These are phyloP conservation scores for Melieria crassipennis DNA, from an alignment of 2,888 invertebrate species.

Conservation along the genomic window DNA sequence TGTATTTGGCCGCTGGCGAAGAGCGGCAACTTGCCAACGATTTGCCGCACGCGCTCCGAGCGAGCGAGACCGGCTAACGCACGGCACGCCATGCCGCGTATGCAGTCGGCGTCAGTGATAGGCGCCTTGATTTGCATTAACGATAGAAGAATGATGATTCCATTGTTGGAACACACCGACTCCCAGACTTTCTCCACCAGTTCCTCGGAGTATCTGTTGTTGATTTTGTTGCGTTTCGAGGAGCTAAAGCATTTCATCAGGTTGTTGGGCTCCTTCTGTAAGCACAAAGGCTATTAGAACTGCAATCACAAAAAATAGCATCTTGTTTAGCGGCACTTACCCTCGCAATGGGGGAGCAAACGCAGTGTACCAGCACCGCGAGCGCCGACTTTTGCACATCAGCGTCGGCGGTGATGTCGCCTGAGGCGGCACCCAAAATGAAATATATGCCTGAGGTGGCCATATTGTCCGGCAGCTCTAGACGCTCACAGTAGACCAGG, in stretches of 20 bases:
- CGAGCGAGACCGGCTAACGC: constrained; percentile 93
- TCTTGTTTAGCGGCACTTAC: constrained; percentile 65
- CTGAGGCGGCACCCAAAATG: constrained; percentile 87
- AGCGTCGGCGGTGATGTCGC: constrained; percentile 88
- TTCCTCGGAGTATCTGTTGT: constrained; percentile 79
- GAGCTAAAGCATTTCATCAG: constrained; percentile 54
- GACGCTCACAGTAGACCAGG: constrained; percentile 76
- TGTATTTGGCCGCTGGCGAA: constrained; percentile 94
- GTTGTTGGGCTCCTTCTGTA: constrained; percentile 50
- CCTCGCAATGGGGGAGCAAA: constrained; percentile 88
- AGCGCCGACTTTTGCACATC: constrained; percentile 93
- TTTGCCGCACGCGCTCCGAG: constrained; percentile 93
- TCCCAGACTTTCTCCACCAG: constrained; percentile 94
- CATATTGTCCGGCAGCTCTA: constrained; percentile 81
- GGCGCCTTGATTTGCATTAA: constrained; percentile 92
- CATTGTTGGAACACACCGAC: constrained; percentile 91
- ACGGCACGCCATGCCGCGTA: constrained; percentile 91
- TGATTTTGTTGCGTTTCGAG: constrained; percentile 67
- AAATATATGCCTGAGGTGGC: constrained; percentile 84
- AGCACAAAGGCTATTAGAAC: constrained; percentile 1
- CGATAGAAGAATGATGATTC: constrained; percentile 92
- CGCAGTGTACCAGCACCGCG: constrained; percentile 90
- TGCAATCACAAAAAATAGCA: constrained; percentile 1
- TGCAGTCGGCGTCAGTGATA: constrained; percentile 95
- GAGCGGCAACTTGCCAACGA: constrained; percentile 93